A percentile compares a stretch with the other conserved stretches of the same genome.
Conservation (phyloP, 2,797 vertebrate species). For the Mustela erminea region DNA sequence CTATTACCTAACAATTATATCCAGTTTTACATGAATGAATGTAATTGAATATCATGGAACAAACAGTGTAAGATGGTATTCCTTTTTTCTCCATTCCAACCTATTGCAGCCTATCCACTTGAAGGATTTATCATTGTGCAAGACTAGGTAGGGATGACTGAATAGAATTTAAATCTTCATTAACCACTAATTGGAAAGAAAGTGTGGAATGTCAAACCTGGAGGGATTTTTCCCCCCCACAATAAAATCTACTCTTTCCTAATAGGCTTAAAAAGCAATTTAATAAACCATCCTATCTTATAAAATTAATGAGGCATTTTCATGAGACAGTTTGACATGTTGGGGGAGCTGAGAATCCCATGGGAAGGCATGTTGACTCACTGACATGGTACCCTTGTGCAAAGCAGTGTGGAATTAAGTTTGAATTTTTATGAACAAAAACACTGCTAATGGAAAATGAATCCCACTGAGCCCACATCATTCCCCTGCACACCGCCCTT, state of each 20-base stretch:
- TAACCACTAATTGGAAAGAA: conserved; percentile 69
- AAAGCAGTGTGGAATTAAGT: conserved; percentile 18
- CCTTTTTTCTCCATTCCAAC: background rate
- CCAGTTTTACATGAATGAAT: conserved; percentile 42
- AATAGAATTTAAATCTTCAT: conserved; percentile 49
- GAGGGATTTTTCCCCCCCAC: background rate
- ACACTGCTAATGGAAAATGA: background rate
- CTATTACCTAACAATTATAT: background rate
- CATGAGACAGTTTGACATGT: background rate
- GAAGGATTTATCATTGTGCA: conserved; percentile 10
- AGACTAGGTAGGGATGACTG: background rate
- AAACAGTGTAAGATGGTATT: conserved; percentile 19
- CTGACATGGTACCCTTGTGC: conserved; percentile 20
- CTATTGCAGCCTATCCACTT: background rate
- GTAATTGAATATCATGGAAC: background rate
- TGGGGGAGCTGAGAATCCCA: background rate
- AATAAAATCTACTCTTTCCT: conserved; percentile 53
- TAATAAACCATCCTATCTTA: conserved; percentile 52
- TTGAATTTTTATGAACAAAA: conserved; percentile 49
- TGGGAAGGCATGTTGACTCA: conserved; percentile 4
- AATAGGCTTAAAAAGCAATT: background rate
- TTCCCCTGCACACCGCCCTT: background rate
- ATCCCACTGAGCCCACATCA: background rate
- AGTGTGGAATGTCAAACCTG: conserved; percentile 1
- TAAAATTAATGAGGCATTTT: conserved; percentile 41